A percentile compares a stretch with the other conserved stretches of the same genome.
Evolutionary conservation across 2,797 vertebrate species (phyloP).

Genomic region (Prionace glauca): DNA sequence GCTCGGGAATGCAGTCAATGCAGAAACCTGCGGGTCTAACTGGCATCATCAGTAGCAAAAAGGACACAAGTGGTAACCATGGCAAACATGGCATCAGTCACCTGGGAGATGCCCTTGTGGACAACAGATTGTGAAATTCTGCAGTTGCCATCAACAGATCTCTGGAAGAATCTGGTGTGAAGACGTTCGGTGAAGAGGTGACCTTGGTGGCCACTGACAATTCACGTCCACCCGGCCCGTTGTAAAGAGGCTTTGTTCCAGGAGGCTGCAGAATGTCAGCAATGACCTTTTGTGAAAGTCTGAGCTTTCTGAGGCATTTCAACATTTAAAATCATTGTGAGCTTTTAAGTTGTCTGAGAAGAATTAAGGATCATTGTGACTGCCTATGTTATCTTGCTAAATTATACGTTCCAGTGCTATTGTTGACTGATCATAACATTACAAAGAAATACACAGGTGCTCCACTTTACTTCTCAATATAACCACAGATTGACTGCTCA

Average conservation of each 20-base stretch:
- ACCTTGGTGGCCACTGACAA: not conserved
- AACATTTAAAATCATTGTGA: not conserved
- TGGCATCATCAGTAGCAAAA: no score
- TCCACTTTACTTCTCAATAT: not conserved
- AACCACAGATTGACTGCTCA: not conserved
- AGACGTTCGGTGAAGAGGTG: no score
- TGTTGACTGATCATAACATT: not conserved
- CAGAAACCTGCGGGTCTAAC: no score
- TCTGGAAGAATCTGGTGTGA: no score
- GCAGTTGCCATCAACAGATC: no score
- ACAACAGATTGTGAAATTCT: no score
- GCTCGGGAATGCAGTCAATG: no score
- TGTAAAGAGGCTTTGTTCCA: no score
- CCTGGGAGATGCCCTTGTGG: no score
- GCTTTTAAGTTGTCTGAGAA: not conserved
- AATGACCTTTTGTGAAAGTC: not conserved
- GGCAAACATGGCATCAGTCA: no score
- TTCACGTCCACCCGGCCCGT: no score
- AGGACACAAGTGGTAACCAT: no score
- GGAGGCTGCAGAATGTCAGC: not conserved
- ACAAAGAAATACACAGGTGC: not conserved
- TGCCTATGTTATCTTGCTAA: not conserved
- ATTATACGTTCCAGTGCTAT: not conserved
- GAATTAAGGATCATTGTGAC: not conserved
- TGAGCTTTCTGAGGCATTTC: not conserved